Base-by-base conservation (phyloP, 1,140 invertebrate species). In the Centruroides vittatus region DNA sequence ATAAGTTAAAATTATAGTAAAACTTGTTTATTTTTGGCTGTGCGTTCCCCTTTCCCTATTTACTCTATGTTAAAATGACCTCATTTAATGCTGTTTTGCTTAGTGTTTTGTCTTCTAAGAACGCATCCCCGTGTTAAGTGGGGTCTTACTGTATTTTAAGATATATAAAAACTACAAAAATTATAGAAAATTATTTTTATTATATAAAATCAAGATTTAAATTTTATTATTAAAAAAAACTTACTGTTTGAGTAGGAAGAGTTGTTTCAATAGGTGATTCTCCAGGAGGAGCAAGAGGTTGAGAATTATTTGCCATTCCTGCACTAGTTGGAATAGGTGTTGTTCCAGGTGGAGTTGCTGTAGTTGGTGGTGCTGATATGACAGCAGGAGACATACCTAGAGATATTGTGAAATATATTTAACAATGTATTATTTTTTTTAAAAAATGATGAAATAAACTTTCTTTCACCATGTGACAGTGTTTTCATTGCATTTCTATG, bases 321-420 rank as follows among this genome's bases (percentile, higher is more conserved):
- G 41, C 41, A 41, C 41, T 8, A 41, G 41, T 6, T 41, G 41
- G 41, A 41, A 41, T 41, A 41, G 41, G 41, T 41, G 58, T 41
- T 35, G 60, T 63, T 57, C 59, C 62, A 36, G 58, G 34, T 23
- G 62, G 62, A 46, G 61, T 62, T n/a, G 62, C 58, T 10, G 60
- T 57, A 6, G 62, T 60, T 10, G 62, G 57, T 47, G 55, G 49
- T 57, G 23, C 5, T 34, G 48, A 49, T 56, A 56, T 8, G 11
- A 35, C 35, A 35, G 10, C 35, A 35, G 35, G 5, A 23, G 11
- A 54, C 23, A 35, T 35, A 35, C 11, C 11, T 23, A n/a, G 34
- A 11, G 1, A 23, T 52, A 12, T 13, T 6, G 4, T 8, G 8
- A 35, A 2, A n/a, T 36, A 56, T 36, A 56, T 36, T 11, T 11